Conservation (phyloP, 2,113 vertebrate species). For the Corythaixoides concolor region DNA sequence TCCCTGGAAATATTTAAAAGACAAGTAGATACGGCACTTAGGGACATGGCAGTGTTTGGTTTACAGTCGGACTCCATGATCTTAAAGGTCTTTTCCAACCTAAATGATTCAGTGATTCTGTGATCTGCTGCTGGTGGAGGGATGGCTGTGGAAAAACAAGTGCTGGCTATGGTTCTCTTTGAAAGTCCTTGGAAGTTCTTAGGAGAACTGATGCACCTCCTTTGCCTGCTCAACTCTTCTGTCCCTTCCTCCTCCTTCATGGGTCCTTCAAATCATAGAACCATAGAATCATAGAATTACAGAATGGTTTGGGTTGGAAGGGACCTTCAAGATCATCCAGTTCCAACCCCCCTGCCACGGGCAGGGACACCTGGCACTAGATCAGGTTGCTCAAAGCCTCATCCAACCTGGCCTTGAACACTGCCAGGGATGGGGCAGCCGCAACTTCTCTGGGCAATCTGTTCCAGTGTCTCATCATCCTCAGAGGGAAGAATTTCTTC, state of each 20-base stretch:
- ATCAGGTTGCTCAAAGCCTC: no score
- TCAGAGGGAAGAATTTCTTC: no score
- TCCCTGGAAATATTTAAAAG: not conserved
- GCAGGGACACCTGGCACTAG: no score
- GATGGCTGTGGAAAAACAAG: not conserved
- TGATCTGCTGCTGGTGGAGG: not conserved
- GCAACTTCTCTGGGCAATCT: no score
- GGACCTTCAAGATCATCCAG: no score
- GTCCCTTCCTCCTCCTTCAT: not conserved
- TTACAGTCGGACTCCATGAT: fast-evolving
- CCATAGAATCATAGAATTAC: no score
- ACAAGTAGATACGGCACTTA: fast-evolving
- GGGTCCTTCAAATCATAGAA: not conserved
- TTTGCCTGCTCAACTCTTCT: not conserved
- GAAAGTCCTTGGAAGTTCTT: not conserved
- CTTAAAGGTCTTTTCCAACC: not conserved
- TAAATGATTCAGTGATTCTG: not conserved
- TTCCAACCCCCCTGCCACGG: no score
- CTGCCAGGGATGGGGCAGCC: no score
- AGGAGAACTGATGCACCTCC: not conserved
- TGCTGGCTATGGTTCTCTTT: not conserved
- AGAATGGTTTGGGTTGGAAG: no score
- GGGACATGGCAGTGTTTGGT: fast-evolving
- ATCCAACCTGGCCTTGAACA: no score
- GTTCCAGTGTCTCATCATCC: no score